phyloP scores from a whole-genome alignment of 2,797 vertebrate genomes.

The Epinephelus awoara region DNA sequence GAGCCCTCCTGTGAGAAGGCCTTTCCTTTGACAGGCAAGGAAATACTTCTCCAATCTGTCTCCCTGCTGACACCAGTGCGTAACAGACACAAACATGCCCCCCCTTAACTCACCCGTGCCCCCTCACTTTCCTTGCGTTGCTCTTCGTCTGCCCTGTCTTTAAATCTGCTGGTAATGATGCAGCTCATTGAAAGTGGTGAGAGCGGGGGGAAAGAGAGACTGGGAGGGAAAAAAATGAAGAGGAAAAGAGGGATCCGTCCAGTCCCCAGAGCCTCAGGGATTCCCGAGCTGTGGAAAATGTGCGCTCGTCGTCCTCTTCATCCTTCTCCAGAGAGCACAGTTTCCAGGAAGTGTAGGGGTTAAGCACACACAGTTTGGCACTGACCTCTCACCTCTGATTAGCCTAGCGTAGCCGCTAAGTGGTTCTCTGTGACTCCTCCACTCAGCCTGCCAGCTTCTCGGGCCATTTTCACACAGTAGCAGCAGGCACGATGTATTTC shows the following conservation, averaged over 20 bases:
- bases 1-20: slow-evolving; percentile 78
- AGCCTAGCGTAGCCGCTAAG: slow-evolving; percentile 79
- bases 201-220: slow-evolving; percentile 44
- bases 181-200: slow-evolving; percentile 73
- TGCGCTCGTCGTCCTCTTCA: slow-evolving; percentile 67
- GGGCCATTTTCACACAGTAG: slow-evolving; percentile 71
- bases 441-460: slow-evolving; percentile 54
- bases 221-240: slow-evolving; percentile 19
- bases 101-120: slow-evolving; percentile 36
- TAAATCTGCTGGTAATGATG: slow-evolving; percentile 75
- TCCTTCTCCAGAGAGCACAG: slow-evolving; percentile 72
- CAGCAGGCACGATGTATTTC: slow-evolving; percentile 49
- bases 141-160: slow-evolving; percentile 55
- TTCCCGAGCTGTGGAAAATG: slow-evolving; percentile 79
- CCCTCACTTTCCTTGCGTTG: slow-evolving; percentile 53
- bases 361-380: slow-evolving; percentile 79
- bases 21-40: slow-evolving; percentile 77
- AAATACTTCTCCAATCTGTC: slow-evolving; percentile 80
- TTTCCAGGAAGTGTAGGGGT: slow-evolving; percentile 83
- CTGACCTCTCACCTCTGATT: slow-evolving; percentile 79
- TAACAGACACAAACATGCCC: slow-evolving; percentile 70
- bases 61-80: slow-evolving; percentile 69
- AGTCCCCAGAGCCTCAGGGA: slow-evolving; percentile 55
- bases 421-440: slow-evolving; percentile 73
- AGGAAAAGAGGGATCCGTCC: slow-evolving; percentile 46